phyloP scores from a whole-genome alignment of 2,113 vertebrate genomes.

The Pao palembangensis region DNA sequence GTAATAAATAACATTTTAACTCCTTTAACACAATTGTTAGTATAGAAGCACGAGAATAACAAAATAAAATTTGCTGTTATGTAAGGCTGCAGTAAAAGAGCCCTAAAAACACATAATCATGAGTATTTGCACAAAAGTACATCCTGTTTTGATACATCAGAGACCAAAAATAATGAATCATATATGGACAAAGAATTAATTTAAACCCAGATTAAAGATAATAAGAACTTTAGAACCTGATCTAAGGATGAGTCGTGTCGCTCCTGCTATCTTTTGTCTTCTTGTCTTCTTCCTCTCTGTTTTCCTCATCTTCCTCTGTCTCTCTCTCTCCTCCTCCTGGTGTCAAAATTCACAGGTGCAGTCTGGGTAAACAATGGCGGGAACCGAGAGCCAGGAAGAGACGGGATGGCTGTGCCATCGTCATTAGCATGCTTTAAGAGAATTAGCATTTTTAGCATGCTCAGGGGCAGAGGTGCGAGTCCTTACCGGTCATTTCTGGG shows the following conservation, averaged over 20 bases:
- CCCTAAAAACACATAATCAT: too few relatives aligned
- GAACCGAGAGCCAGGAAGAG: constrained; percentile 17
- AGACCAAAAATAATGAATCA: too few relatives aligned
- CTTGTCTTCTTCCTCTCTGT: not conserved
- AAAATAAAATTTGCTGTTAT: too few relatives aligned
- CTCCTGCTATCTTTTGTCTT: not conserved
- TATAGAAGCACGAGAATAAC: too few relatives aligned
- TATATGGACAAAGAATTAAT: too few relatives aligned
- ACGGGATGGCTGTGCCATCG: not conserved
- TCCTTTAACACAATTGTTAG: too few relatives aligned
- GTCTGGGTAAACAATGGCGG: constrained; percentile 37
- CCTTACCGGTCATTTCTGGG: not conserved
- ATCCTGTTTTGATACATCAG: too few relatives aligned
- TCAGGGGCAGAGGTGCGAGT: constrained; percentile 20
- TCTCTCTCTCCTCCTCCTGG: not conserved
- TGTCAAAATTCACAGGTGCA: constrained; percentile 45
- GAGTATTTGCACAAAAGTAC: too few relatives aligned
- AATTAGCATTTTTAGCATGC: constrained; percentile 27
- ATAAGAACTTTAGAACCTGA: too few relatives aligned
- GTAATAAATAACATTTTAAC: too few relatives aligned
- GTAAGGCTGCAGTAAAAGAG: too few relatives aligned
- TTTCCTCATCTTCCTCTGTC: not conserved
- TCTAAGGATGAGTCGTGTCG: not conserved
- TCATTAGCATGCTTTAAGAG: constrained; percentile 26
- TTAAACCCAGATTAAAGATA: too few relatives aligned